Percentiles rank a stretch among this genome's conserved stretches.
These are phyloP conservation scores for Schizotus pectinicornis DNA, from an alignment of 2,888 invertebrate species.

Conservation along the genomic window DNA sequence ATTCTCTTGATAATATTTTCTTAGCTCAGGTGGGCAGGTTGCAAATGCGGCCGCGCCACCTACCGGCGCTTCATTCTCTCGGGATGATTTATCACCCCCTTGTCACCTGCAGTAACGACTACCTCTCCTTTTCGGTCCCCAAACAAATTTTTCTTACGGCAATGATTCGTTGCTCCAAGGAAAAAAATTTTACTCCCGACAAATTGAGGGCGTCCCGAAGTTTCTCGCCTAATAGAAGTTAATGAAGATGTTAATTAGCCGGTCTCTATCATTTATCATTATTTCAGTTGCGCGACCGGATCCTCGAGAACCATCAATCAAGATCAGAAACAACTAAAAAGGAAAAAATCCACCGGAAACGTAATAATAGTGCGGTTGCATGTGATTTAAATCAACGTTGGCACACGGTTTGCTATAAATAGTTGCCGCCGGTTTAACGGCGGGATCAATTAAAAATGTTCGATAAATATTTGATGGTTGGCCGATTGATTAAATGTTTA, in stretches of 20 bases:
- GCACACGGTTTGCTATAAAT: slow-evolving; percentile 3
- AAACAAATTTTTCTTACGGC: slow-evolving; percentile 1
- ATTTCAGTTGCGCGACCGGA: slow-evolving; percentile 21
- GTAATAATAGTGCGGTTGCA: slow-evolving; percentile 10
- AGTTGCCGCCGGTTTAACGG: slow-evolving; percentile 2
- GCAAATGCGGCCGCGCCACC: neutral
- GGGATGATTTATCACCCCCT: slow-evolving; percentile 4
- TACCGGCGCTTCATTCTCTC: neutral
- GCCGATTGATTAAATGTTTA: neutral
- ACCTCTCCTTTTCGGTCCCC: neutral
- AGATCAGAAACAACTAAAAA: neutral
- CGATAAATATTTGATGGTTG: neutral
- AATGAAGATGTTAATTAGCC: slow-evolving; percentile 31
- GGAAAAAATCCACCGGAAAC: slow-evolving; percentile 3
- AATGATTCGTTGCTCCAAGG: neutral
- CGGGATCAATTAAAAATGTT: slow-evolving; percentile 3
- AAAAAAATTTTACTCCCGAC: neutral
- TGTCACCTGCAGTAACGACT: slow-evolving; percentile 5
- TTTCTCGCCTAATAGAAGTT: slow-evolving; percentile 18
- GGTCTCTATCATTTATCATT: slow-evolving; percentile 29
- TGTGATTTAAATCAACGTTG: slow-evolving; percentile 8
- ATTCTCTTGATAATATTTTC: too few species aligned
- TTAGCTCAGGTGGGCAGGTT: neutral
- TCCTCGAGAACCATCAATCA: slow-evolving; percentile 30
- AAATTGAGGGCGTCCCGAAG: neutral